Evolutionary conservation across 2,113 vertebrate species (phyloP).

Genomic region (Bombycilla garrulus): DNA sequence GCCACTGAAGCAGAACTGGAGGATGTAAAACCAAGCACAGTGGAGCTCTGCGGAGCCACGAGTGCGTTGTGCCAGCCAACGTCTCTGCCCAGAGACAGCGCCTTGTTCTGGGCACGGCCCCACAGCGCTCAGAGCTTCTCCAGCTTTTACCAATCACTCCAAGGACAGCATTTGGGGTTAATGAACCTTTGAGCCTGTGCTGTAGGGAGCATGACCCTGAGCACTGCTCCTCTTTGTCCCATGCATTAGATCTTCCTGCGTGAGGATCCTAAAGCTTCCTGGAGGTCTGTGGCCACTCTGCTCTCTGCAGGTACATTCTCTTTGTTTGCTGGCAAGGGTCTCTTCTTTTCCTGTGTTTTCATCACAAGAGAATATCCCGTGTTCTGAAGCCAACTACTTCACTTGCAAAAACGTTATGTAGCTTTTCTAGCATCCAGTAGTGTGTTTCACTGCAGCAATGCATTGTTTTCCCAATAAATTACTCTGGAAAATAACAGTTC

Average conservation of each 20-base stretch:
- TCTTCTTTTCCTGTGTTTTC: background rate
- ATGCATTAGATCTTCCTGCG: background rate
- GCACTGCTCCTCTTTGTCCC: background rate
- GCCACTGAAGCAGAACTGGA: background rate
- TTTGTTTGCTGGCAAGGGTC: background rate
- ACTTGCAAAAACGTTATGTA: background rate
- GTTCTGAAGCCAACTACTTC: background rate
- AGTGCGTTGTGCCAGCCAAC: background rate
- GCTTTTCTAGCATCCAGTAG: background rate
- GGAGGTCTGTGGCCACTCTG: background rate
- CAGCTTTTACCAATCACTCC: background rate
- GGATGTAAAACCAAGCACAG: background rate
- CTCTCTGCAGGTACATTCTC: background rate
- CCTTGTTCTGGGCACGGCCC: background rate
- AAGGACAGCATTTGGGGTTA: background rate
- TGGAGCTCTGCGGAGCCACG: background rate
- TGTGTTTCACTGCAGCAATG: background rate
- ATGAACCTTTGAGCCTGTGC: background rate
- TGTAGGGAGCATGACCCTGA: background rate
- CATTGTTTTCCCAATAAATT: slow-evolving; percentile 43
- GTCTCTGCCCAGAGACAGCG: background rate
- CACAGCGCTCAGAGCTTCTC: background rate
- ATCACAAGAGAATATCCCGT: background rate
- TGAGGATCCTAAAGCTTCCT: background rate
- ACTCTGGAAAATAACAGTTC: slow-evolving; percentile 33